Conservation (phyloP, 2,888 invertebrate species). For the Odontomyia ornata region DNA sequence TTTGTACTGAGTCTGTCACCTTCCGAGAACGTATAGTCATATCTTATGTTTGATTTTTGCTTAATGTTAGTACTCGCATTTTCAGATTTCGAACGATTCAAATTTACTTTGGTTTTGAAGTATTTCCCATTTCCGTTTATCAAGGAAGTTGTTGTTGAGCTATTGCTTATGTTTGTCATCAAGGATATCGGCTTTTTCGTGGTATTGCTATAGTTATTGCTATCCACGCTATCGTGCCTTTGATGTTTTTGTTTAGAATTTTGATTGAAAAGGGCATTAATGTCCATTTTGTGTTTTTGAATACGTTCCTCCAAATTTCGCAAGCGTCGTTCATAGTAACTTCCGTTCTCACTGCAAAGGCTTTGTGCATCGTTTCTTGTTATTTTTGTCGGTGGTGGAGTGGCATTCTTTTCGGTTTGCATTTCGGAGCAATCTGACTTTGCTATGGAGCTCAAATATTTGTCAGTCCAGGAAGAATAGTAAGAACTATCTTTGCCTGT, state of each 20-base stretch:
- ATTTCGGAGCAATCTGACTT: background rate
- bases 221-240: constrained; percentile 14
- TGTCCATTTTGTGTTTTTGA: constrained; percentile 57
- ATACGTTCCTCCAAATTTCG: constrained; percentile 57
- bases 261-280: constrained; percentile 54
- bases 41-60: constrained; percentile 30
- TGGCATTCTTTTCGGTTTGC: constrained; percentile 44
- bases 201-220: background rate
- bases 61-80: constrained; percentile 28
- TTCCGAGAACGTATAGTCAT: constrained; percentile 44
- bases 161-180: background rate
- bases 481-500: background rate
- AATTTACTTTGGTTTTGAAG: background rate
- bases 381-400: constrained; percentile 15
- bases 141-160: background rate
- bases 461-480: constrained; percentile 27
- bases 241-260: constrained; percentile 3
- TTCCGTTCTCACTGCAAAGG: constrained; percentile 43
- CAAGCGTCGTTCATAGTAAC: constrained; percentile 56
- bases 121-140: constrained; percentile 9
- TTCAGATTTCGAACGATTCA: constrained; percentile 45
- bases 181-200: background rate
- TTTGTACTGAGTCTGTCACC: constrained; percentile 41
- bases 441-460: background rate
- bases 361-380: background rate